Base-by-base conservation (phyloP, 2,113 vertebrate species). In the Strix uralensis region DNA sequence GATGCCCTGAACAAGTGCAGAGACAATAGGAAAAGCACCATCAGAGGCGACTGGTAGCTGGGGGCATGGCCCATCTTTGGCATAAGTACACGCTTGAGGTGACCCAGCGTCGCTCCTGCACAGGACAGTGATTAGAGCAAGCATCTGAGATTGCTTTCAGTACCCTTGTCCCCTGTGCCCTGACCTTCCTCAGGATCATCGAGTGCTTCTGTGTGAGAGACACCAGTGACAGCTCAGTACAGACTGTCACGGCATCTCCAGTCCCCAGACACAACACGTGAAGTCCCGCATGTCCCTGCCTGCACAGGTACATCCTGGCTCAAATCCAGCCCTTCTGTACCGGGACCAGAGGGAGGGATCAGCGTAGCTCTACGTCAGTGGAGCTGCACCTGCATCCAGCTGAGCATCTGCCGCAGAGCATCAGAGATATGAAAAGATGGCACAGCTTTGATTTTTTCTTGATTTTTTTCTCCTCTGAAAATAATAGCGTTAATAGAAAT, bases 341-440 rank as follows among this genome's bases (percentile, higher is more conserved):
- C 0, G 25, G 58, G 34, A 52, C 27, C 34, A 52, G 61, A 74
- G 27, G 34, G 11, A 81, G 49, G 62, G n/a, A 52, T 17, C 69
- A 57, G 67, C 2, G 6, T 2, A 51, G 15, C 26, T 70, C 74
- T 30, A 3, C 0, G 0, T 44, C 82, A 89, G 75, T 4, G 3
- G 49, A 92, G 61, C 22, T 61, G 72, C 77, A 81, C 81, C 86
- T 75, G 83, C 83, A 84, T n/a, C 30, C 57, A 92, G 86, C 83
- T 58, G 44, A 87, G 69, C 78, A 72, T 79, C 70, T 86, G 89
- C 80, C 2, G 13, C 86, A 91, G 86, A 65, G 86, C 81, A 34
- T 0, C 11, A 78, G 38, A 52, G 54, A 49, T 1, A 49, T 4
- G 19, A 47, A 73, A 91, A 82, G 40, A 86, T 3, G 1, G 58